Evolutionary conservation across 2,888 invertebrate species (phyloP).

Genomic region (Choristoneura rosaceana): DNA sequence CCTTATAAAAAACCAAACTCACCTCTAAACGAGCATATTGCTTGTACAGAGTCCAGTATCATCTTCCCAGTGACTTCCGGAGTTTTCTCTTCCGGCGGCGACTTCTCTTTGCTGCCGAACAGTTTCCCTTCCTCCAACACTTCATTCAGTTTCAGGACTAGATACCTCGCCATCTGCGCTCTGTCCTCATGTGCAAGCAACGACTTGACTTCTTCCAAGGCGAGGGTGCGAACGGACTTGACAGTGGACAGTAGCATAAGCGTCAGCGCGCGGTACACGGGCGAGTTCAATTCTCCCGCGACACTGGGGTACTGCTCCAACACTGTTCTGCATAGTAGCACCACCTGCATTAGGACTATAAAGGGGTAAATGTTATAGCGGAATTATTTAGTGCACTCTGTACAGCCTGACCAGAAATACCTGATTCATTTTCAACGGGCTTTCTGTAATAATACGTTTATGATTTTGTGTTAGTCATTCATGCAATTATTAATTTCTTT

Average conservation of each 20-base stretch:
- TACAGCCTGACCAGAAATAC: constrained; percentile 60
- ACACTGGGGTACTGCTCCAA: constrained; percentile 89
- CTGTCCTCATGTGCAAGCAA: constrained; percentile 87
- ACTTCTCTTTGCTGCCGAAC: constrained; percentile 67
- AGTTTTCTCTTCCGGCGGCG: constrained; percentile 69
- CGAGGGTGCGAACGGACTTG: constrained; percentile 86
- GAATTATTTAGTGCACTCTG: constrained; percentile 50
- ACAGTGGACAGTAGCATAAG: constrained; percentile 88
- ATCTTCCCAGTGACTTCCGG: constrained; percentile 83
- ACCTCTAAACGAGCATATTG: constrained; percentile 82
- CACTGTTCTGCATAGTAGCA: constrained; percentile 90
- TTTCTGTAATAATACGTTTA: background rate
- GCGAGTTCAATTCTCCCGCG: constrained; percentile 87
- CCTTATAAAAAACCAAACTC: constrained; percentile 43
- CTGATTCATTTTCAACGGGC: background rate
- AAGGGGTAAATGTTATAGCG: constrained; percentile 68
- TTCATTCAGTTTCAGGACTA: constrained; percentile 88
- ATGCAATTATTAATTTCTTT: constrained; percentile 1
- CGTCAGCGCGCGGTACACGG: constrained; percentile 90
- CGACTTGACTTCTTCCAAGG: constrained; percentile 85
- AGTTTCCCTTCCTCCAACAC: constrained; percentile 88
- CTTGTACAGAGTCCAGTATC: constrained; percentile 82
- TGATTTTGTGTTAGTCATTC: background rate
- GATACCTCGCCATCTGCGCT: constrained; percentile 85
- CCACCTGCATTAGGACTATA: constrained; percentile 87